A percentile compares a stretch with the other conserved stretches of the same genome.
phyloP scores from a whole-genome alignment of 2,113 vertebrate genomes.

The Ceyx cyanopectus region DNA sequence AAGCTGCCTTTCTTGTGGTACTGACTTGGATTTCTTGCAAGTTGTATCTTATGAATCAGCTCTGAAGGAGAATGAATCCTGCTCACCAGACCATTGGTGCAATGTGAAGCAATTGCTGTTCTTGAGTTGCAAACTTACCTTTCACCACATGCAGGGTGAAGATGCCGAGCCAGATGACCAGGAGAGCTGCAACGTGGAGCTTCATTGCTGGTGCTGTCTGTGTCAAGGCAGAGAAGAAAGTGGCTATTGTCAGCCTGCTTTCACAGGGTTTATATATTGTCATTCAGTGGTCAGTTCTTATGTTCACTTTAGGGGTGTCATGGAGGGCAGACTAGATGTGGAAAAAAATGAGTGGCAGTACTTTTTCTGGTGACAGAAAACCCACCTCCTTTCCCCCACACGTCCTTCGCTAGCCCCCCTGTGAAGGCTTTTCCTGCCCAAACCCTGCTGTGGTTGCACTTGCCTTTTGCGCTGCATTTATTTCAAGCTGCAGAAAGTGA shows the following conservation, averaged over 20 bases:
- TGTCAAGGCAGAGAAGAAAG: neutral
- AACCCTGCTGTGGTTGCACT: slow-evolving; percentile 47
- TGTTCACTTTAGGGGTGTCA: neutral
- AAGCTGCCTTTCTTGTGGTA: neutral
- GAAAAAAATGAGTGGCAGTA: neutral
- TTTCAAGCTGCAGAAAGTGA: slow-evolving; percentile 58
- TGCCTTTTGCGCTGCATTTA: neutral
- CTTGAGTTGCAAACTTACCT: slow-evolving; percentile 11
- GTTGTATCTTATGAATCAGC: neutral
- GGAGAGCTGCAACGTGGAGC: neutral
- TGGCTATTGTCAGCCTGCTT: neutral
- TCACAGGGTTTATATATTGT: neutral
- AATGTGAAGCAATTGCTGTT: neutral
- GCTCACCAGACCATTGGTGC: neutral
- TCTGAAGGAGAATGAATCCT: neutral
- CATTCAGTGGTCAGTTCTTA: neutral
- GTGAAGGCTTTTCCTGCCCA: slow-evolving; percentile 56
- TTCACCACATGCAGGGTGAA: neutral
- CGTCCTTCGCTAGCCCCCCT: neutral
- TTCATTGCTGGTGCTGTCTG: slow-evolving; percentile 30
- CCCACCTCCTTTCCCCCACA: neutral
- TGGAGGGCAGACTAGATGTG: neutral
- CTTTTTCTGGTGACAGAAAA: slow-evolving; percentile 23
- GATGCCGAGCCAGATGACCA: neutral
- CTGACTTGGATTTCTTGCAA: neutral